Base-by-base conservation (phyloP, 2,797 vertebrate genomes). In the Tenualosa thibaudeaui region DNA sequence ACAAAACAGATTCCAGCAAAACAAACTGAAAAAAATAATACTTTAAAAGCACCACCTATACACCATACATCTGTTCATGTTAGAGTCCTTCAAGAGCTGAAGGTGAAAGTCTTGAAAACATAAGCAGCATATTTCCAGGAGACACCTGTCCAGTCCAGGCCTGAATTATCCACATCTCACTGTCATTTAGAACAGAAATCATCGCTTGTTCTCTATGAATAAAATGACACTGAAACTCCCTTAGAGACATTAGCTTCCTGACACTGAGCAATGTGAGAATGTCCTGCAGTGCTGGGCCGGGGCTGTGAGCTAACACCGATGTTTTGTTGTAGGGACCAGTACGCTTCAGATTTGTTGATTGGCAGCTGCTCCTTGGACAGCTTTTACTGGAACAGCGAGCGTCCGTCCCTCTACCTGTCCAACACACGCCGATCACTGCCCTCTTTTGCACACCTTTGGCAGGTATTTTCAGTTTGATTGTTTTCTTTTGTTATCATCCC, bases 311-410 rank as follows among this genome's bases (percentile, higher is more conserved):
- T 90, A 91, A 91, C 53, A 65, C 84, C 53, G 83, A 81, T 88
- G 86, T 91, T 89, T 86, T 86, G 84, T 91, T 91, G 51, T 90
- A 91, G 90, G 89, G 89, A 91, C 83, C 88, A 89, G 68, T 87
- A 87, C 82, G 53, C 85, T 84, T 87, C 89, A 83, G 84, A 88
- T 81, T 88, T 88, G 89, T 91, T 90, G 84, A 85, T 54, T 87
- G 86, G 87, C 86, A 87, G 83, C 87, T 87, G 86, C 84, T 88
- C 89, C 85, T 89, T 89, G 88, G 89, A 91, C 87, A 90, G 84
- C 85, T 86, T 82, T 86, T 91, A 87, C 87, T 89, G 90, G 90
- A 89, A 85, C 81, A 85, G 87, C 82, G 88, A 89, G 60, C 85
- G 85, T 15, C 89, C 71, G 40, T 87, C 84, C 88, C 84, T 89